A percentile compares a stretch with the other conserved stretches of the same genome.
phyloP scores from a whole-genome alignment of 2,888 invertebrate genomes.

The Andrena haemorrhoa region DNA sequence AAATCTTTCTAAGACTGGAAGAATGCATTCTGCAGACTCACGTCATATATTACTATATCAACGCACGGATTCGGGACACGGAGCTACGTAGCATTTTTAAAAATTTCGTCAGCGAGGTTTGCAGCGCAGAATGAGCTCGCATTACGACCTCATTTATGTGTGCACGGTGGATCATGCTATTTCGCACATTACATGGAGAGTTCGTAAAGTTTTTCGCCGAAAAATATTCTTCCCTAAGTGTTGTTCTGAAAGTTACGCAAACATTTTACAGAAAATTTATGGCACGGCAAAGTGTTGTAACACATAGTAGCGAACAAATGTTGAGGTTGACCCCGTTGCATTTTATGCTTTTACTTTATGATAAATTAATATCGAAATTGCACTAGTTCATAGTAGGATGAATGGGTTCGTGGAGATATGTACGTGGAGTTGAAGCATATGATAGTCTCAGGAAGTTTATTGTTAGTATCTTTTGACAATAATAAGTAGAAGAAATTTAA shows the following conservation, averaged over 20 bases:
- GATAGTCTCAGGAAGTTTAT: too few relatives aligned
- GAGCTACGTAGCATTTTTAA: constrained; percentile 20
- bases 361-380: background rate
- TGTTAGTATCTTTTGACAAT: too few relatives aligned
- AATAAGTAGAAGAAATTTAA: too few relatives aligned
- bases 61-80: constrained; percentile 41
- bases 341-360: background rate
- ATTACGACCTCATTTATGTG: constrained; percentile 45
- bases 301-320: background rate
- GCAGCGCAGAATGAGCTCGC: constrained; percentile 34
- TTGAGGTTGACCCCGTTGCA: too few relatives aligned
- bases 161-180: constrained; percentile 11
- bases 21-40: constrained; percentile 40
- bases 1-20: constrained; percentile 14
- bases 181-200: constrained; percentile 18
- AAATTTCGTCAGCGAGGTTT: constrained; percentile 48
- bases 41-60: constrained; percentile 55
- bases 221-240: constrained; percentile 24
- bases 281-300: background rate
- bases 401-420: background rate
- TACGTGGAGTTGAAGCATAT: too few relatives aligned
- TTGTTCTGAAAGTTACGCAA: constrained; percentile 20
- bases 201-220: constrained; percentile 25
- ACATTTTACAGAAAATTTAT: constrained; percentile 30
- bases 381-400: background rate